phyloP scores from a whole-genome alignment of 2,797 vertebrate species.

The Lindbergichthys nudifrons region DNA sequence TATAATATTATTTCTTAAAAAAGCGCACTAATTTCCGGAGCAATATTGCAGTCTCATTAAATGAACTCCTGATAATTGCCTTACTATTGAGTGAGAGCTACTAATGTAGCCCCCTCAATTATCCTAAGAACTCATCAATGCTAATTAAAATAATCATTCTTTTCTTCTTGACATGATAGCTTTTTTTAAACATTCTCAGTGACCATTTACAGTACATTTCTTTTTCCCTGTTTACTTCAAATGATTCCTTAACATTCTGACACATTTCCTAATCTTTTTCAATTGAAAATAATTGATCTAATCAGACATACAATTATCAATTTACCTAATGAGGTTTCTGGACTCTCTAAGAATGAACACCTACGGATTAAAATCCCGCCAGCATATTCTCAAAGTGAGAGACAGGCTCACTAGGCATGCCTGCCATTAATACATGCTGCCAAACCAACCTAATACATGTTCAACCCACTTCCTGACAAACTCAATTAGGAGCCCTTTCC shows the following conservation, averaged over 20 bases:
- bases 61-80: conserved; percentile 19
- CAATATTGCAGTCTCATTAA: conserved; percentile 13
- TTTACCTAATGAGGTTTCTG: conserved; percentile 35
- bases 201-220: conserved; percentile 3
- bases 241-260: conserved; percentile 11
- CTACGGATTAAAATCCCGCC: conserved; percentile 2
- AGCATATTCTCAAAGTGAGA: conserved; percentile 18
- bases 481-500: conserved; percentile 12
- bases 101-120: neutral
- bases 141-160: conserved; percentile 28
- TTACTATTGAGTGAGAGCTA: conserved; percentile 14
- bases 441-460: conserved; percentile 22
- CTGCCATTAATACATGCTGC: conserved; percentile 11
- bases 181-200: neutral
- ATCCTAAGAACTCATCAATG: conserved; percentile 9
- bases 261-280: conserved; percentile 21
- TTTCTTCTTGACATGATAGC: conserved; percentile 6
- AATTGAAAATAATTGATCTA: conserved; percentile 24
- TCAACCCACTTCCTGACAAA: conserved; percentile 2
- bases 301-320: conserved; percentile 28
- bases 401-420: neutral
- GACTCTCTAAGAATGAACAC: conserved; percentile 10
- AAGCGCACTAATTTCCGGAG: neutral
- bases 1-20: neutral
- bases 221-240: neutral